phyloP scores from a whole-genome alignment of 2,888 invertebrate genomes.

The Ormyrus nitidulus region DNA sequence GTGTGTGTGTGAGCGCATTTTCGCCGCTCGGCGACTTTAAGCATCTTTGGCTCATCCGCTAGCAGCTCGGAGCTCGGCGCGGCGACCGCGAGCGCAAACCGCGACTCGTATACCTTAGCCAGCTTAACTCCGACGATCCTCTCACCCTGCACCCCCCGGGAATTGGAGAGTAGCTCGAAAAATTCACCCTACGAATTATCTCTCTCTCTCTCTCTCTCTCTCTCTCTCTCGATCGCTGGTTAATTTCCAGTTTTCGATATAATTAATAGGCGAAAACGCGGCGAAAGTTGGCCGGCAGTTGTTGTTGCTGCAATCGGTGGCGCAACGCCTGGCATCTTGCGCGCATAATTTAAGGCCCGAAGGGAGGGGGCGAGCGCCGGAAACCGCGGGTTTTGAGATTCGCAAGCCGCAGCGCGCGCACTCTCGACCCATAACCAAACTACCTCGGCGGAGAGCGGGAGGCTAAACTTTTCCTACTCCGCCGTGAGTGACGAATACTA shows the following conservation, averaged over 20 bases:
- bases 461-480: conserved; percentile 22
- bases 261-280: background rate
- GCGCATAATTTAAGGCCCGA: conserved; percentile 27
- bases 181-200: no score
- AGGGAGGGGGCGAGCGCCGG: background rate
- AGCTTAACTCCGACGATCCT: background rate
- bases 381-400: conserved; percentile 15
- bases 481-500: conserved; percentile 43
- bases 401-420: conserved; percentile 1
- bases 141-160: background rate
- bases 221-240: no score
- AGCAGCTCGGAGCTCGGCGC: background rate
- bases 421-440: conserved; percentile 14
- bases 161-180: background rate
- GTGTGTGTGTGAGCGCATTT: background rate
- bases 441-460: background rate
- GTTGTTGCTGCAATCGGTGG: conserved; percentile 24
- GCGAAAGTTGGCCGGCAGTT: background rate
- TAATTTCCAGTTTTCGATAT: no score
- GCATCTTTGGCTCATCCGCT: background rate
- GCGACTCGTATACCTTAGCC: conserved; percentile 24
- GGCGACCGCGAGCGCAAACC: conserved; percentile 1
- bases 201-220: no score
- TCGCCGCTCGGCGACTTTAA: background rate
- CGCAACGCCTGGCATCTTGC: conserved; percentile 1